These are phyloP conservation scores for Erynnis tages DNA, from an alignment of 2,888 invertebrate genomes.

Conservation along the genomic window DNA sequence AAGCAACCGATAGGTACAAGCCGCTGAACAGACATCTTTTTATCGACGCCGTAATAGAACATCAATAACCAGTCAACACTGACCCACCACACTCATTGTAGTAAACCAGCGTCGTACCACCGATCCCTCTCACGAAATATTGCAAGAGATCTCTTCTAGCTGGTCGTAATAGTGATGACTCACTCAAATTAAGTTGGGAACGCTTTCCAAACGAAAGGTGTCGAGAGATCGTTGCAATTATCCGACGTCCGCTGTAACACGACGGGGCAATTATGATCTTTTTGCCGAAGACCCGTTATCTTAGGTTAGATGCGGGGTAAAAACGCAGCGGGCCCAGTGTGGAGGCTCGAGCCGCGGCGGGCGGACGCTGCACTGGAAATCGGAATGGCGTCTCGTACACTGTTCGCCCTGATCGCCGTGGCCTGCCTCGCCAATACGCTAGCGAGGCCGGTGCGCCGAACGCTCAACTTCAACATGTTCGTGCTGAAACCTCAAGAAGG, in stretches of 20 bases:
- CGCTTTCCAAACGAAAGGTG: constrained; percentile 80
- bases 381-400: constrained; percentile 47
- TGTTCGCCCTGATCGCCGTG: constrained; percentile 52
- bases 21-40: constrained; percentile 31
- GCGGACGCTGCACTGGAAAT: constrained; percentile 50
- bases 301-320: constrained; percentile 69
- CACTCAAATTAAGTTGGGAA: constrained; percentile 68
- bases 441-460: constrained; percentile 61
- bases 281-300: constrained; percentile 76
- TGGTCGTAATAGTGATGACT: constrained; percentile 55
- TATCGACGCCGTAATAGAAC: constrained; percentile 38
- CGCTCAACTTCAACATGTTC: constrained; percentile 75
- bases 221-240: constrained; percentile 72
- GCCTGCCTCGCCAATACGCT: constrained; percentile 51
- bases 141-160: constrained; percentile 41
- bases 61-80: constrained; percentile 38
- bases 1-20: constrained; percentile 27
- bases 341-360: constrained; percentile 50
- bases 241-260: constrained; percentile 48
- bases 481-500: constrained; percentile 61
- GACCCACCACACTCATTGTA: constrained; percentile 36
- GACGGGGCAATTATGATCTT: constrained; percentile 74
- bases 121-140: constrained; percentile 13
- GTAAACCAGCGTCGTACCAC: constrained; percentile 12
- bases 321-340: constrained; percentile 65